Base-by-base conservation (phyloP, 2,113 vertebrate species). In the Gorsachius goisagi region DNA sequence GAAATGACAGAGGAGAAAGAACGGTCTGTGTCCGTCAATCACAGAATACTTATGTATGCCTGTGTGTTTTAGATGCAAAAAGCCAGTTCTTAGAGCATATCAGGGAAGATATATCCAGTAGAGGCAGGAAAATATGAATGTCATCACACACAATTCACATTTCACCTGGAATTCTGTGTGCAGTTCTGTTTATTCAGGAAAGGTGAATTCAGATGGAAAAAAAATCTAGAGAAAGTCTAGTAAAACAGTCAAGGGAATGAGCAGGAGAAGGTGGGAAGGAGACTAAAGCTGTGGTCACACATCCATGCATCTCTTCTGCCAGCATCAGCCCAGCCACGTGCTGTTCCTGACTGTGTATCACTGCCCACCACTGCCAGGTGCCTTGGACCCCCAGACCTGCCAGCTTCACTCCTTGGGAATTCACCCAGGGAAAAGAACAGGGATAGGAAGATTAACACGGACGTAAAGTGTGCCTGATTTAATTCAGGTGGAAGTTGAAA, bases 1-100 rank as follows among this genome's bases (percentile, higher is more conserved):
- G 73, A 94, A 94, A 93, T 88, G 45, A 88, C 74, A 94, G 58
- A 94, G 56, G 52, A 88, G 69, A 72, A 93, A 85, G 69, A 82
- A 63, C 3, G 17, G 50, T 30, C 27, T 88, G 24, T 82, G 74
- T 79, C 78, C 90, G 76, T 95, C 88, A 90, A 9, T 83, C 72
- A 71, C 67, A 84, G 63, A 80, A 93, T 92, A 84, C 35, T 84
- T 95, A 77, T 6, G 32, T 66, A 18, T 49, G 27, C 30, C 72
- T 59, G 23, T 64, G 72, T 47, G 11, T 71, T 95, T 90, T 18
- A 89, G 37, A 35, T 86, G 56, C 37, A 90, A 78, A 94, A 92
- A 75, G 5, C 10, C 47, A 52, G 8, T 55, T 88, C 49, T 71
- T 52, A 53, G 20, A 72, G 39, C 5, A 22, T 24, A 45, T 32